Evolutionary conservation across 2,797 vertebrate genomes (phyloP), one percentile per base, ranked within the genome.

Genomic region (Moxostoma hubbsi): DNA sequence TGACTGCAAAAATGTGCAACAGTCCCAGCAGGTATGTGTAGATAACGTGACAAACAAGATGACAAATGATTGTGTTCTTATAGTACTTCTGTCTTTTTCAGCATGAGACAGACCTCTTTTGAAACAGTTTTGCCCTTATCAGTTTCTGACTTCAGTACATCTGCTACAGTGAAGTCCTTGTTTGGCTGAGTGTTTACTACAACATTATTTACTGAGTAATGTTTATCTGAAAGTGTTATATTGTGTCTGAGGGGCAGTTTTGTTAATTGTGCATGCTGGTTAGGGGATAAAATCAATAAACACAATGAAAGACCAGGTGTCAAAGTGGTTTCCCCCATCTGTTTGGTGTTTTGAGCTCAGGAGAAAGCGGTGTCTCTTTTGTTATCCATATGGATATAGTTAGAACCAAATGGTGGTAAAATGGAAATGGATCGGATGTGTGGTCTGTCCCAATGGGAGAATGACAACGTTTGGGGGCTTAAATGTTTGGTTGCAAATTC

Each of bases 91-190:
- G 36, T 65, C 43, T 68, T 68, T 61, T 65, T 63, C 18, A 49
- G 15, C 53, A 55, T 45, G 7, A n/a, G 10, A 53, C 50, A 68
- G 55, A 11, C 18, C 16, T 13, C 15, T 66, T 66, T 49, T 73
- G 62, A 67, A 81, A 77, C 59, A 36, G 50, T 50, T 45, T 15
- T 53, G 6, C 53, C 50, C 59, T 71, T 71, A 81, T 80, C 63
- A 81, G 50, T 15, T 72, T 12, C 62, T 57, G 7, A 11, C 11
- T 18, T 61, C 5, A 54, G 18, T 50, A 46, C 15, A 59, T 76
- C 73, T 47, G 5, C 8, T 11, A 18, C 11, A 36, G 7, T 16
- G n/a, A 43, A 50, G 15, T 64, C 63, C 4, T 53, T 71, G 46
- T 63, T 15, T 43, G 75, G 62, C 53, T 73, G 43, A 46, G 62